Percentiles rank a stretch among this genome's conserved stretches.
Evolutionary conservation across 2,888 invertebrate species (phyloP).

Genomic region (Maniola hyperantus): DNA sequence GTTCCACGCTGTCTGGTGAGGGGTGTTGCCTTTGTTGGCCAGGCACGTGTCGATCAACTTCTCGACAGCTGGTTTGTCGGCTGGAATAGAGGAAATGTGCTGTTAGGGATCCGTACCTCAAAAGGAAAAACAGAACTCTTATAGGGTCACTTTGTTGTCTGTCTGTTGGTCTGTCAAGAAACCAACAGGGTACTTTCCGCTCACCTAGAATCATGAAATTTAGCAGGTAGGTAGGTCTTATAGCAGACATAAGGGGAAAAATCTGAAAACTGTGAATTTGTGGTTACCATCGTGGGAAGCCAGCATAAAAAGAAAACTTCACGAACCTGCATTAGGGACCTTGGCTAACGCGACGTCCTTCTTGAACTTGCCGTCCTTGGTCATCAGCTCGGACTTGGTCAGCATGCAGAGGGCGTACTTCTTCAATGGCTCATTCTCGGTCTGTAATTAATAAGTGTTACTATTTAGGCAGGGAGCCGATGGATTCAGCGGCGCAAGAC

Average conservation of each 20-base stretch:
- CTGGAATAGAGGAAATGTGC: slow-evolving; percentile 46
- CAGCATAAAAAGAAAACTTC: background rate
- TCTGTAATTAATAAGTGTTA: slow-evolving; percentile 48
- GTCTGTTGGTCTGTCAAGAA: too few relatives aligned
- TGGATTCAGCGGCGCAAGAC: too few relatives aligned
- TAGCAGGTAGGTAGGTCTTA: too few relatives aligned
- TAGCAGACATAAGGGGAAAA: too few relatives aligned
- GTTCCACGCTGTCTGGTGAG: slow-evolving; percentile 79
- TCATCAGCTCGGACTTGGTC: slow-evolving; percentile 77
- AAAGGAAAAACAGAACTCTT: too few relatives aligned
- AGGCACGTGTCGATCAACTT: slow-evolving; percentile 75
- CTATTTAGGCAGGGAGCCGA: too few relatives aligned
- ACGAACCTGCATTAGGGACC: slow-evolving; percentile 69
- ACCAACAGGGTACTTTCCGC: too few relatives aligned
- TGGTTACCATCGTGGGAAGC: background rate
- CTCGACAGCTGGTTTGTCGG: slow-evolving; percentile 72
- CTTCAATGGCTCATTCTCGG: slow-evolving; percentile 71
- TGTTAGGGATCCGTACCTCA: too few relatives aligned
- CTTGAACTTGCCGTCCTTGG: slow-evolving; percentile 79
- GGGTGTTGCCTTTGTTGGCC: slow-evolving; percentile 73
- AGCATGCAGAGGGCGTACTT: slow-evolving; percentile 77
- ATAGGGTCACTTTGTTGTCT: too few relatives aligned
- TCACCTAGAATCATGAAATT: too few relatives aligned
- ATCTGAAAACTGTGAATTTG: too few relatives aligned
- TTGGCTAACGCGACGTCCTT: slow-evolving; percentile 77